Evolutionary conservation across 1,140 invertebrate genomes (phyloP), one percentile per base, ranked within the genome.

Genomic region (Drosophila gunungcola): DNA sequence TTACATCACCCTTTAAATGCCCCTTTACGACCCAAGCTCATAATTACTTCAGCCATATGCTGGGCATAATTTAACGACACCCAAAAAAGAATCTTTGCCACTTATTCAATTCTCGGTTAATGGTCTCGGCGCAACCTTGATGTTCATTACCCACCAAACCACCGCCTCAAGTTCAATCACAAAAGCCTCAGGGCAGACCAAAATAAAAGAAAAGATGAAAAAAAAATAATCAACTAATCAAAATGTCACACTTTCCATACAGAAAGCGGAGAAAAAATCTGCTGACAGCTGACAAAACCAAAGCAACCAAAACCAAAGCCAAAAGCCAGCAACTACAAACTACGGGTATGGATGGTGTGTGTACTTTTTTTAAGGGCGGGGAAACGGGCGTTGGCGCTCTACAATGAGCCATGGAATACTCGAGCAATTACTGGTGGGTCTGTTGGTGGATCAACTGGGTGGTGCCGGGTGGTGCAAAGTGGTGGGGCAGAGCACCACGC

Each of bases 191-290:
- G 36, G 60, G 63, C 45, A 49, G 54, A 29, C 36, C 39, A 43
- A 34, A 69, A 49, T 52, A 52, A 42, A 68, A 43, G 43, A 42
- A 49, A 34, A 51, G 16, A 16, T 4, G 1, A 78, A 38, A 38
- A 41, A 51, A 75, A 55, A 64, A 21, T 56, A 60, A 73, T 84
- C 46, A 84, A 88, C 85, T 84, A 84, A 88, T 88, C 80, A 88
- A 88, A 88, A 84, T 80, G 84, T 88, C 84, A 84, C 84, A 88
- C 83, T 88, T 88, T 88, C 83, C 84, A 83, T 72, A 73, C 69
- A 58, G 75, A 68, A 76, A 78, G 65, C 57, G 64, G 62, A 62
- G 60, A 65, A 67, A 72, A 63, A 88, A 79, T 83, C 79, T 70
- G 83, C 84, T 88, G 83, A 88, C 83, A 88, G 83, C 67, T 83